Conservation (phyloP, 2,888 invertebrate species). For the Sminthurides aquaticus region DNA sequence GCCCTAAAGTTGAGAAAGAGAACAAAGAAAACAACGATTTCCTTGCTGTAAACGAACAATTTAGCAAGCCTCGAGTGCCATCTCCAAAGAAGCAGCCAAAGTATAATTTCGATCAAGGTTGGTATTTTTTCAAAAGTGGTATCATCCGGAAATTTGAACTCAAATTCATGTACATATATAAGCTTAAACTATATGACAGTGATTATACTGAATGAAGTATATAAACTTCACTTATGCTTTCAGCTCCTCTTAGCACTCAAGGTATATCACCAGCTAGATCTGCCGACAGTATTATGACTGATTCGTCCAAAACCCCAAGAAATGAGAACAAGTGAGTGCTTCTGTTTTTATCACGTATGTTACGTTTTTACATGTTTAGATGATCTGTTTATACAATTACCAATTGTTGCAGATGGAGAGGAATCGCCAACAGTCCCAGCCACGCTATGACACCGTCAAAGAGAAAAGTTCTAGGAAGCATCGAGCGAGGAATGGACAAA, state of each 20-base stretch:
- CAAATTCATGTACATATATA: background rate
- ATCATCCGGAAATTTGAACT: too few species aligned
- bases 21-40: conserved; percentile 39
- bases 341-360: background rate
- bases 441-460: conserved; percentile 48
- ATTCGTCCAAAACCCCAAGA: conserved; percentile 44
- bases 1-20: conserved; percentile 32
- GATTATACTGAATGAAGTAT: too few species aligned
- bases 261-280: conserved; percentile 49
- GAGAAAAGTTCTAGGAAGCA: conserved; percentile 59
- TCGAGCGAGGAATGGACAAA: conserved; percentile 61
- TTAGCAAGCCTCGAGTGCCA: conserved; percentile 45
- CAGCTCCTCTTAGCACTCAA: conserved; percentile 15
- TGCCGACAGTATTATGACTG: conserved; percentile 49
- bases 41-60: conserved; percentile 42
- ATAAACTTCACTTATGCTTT: too few species aligned
- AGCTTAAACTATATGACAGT: background rate
- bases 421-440: conserved; percentile 10
- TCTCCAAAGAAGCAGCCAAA: conserved; percentile 45
- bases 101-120: conserved; percentile 11
- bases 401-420: conserved; percentile 20
- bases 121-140: too few species aligned
- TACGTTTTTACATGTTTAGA: too few species aligned
- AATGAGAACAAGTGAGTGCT: conserved; percentile 37
- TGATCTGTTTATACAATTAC: background rate